Percentiles rank a stretch among this genome's conserved stretches.
Evolutionary conservation across 2,797 vertebrate species (phyloP).

Genomic region (Strix occidentalis): DNA sequence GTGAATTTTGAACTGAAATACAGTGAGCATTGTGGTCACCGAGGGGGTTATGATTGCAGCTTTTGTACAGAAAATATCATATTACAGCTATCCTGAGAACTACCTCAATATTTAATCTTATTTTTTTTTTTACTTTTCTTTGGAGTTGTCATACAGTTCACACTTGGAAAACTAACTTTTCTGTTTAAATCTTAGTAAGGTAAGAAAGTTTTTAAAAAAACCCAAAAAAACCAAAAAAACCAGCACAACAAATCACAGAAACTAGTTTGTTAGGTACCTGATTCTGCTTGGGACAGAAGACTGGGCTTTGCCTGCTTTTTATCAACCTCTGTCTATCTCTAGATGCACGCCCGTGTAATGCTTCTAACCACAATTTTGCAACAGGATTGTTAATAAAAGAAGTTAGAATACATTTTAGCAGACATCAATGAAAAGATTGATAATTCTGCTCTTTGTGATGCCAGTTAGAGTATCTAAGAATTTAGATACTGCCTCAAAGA

Average conservation of each 20-base stretch:
- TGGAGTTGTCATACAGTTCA: background rate
- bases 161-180: background rate
- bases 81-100: background rate
- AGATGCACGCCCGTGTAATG: background rate
- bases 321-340: background rate
- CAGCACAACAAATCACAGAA: background rate
- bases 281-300: background rate
- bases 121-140: background rate
- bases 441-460: background rate
- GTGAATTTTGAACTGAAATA: slow-evolving; percentile 22
- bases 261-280: background rate
- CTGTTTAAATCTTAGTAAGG: background rate
- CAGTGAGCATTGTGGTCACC: background rate
- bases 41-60: background rate
- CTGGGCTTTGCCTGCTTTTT: background rate
- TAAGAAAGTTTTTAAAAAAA: background rate
- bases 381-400: background rate
- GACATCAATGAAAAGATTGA: background rate
- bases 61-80: background rate
- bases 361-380: background rate
- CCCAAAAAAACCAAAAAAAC: background rate
- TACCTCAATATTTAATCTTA: background rate
- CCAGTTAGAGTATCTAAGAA: background rate
- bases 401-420: background rate
- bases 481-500: background rate